phyloP scores from a whole-genome alignment of 2,113 vertebrate genomes.

The Dipodomys ordii region DNA sequence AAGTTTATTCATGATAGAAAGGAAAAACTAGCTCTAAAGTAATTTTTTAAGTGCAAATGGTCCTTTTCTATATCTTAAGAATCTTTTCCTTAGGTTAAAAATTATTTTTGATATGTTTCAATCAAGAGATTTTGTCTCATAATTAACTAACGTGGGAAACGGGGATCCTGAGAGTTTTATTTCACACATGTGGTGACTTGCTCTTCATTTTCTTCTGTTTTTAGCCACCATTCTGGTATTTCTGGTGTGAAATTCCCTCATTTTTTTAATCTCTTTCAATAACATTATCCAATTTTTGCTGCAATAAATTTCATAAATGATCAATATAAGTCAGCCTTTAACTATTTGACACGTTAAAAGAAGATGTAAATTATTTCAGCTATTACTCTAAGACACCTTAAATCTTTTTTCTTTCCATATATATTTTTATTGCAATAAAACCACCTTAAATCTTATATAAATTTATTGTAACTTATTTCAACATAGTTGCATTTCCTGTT shows the following conservation, averaged over 20 bases:
- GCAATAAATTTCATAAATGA: neutral
- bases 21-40: neutral
- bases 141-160: slow-evolving; percentile 46
- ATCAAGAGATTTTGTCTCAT: neutral
- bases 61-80: slow-evolving; percentile 27
- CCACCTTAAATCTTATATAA: slow-evolving; percentile 15
- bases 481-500: neutral
- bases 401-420: neutral
- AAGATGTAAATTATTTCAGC: neutral
- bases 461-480: neutral
- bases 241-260: neutral
- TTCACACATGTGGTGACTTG: neutral
- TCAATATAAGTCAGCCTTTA: neutral
- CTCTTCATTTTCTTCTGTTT: slow-evolving; percentile 45
- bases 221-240: neutral
- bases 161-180: neutral
- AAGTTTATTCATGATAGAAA: slow-evolving; percentile 57
- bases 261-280: neutral
- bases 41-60: neutral
- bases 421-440: neutral
- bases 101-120: slow-evolving; percentile 32
- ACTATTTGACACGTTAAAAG: neutral
- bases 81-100: slow-evolving; percentile 16
- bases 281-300: neutral
- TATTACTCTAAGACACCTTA: slow-evolving; percentile 15